Evolutionary conservation across 2,888 invertebrate genomes (phyloP).

Genomic region (Clunio marinus): DNA sequence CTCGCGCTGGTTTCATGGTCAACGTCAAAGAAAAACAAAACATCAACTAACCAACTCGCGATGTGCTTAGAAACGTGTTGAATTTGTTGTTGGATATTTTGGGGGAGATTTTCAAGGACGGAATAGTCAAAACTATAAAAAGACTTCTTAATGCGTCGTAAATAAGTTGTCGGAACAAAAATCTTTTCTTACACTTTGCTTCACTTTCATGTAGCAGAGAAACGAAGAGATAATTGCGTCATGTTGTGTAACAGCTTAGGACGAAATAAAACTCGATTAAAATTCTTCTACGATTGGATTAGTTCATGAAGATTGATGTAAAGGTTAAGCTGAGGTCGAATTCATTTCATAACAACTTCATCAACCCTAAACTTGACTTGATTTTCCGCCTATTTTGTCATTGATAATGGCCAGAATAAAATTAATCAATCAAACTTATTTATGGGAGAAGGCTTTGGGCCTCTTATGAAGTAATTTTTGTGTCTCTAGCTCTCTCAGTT

Average conservation of each 20-base stretch:
- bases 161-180: neutral
- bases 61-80: constrained; percentile 20
- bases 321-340: neutral
- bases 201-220: neutral
- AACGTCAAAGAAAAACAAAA: neutral
- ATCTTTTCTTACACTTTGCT: neutral
- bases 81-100: neutral
- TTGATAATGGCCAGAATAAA: too few relatives aligned
- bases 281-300: too few relatives aligned
- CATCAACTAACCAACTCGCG: too few relatives aligned
- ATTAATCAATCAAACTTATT: too few relatives aligned
- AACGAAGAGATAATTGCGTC: neutral
- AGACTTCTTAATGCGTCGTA: constrained; percentile 34
- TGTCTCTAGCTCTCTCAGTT: too few relatives aligned
- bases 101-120: constrained; percentile 31
- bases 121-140: constrained; percentile 29
- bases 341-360: neutral
- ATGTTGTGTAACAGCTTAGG: neutral
- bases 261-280: neutral
- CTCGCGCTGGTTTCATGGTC: neutral
- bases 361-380: neutral
- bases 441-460: too few relatives aligned
- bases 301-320: constrained; percentile 2
- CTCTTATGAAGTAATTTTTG: too few relatives aligned
- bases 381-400: too few relatives aligned